Evolutionary conservation across 2,797 vertebrate genomes (phyloP).

Genomic region (Loris lydekkerianus): DNA sequence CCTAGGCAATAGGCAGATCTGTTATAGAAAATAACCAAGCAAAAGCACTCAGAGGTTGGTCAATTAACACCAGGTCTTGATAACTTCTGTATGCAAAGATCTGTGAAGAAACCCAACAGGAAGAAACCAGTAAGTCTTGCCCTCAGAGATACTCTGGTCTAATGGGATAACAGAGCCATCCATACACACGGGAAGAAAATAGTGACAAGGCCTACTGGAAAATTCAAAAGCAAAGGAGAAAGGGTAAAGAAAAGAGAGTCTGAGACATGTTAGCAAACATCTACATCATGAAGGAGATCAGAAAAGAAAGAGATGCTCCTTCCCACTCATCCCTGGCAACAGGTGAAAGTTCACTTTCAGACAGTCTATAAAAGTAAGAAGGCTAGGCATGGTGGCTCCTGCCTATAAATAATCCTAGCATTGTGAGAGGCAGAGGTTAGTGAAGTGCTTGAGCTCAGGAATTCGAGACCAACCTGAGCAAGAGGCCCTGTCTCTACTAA

Average conservation of each 20-base stretch:
- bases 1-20: background rate
- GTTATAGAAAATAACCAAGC: conserved; percentile 36
- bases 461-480: no score
- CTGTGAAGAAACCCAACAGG: conserved; percentile 37
- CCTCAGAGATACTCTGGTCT: conserved; percentile 38
- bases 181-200: background rate
- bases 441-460: no score
- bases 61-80: background rate
- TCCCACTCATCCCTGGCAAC: conserved; percentile 6
- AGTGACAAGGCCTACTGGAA: conserved; percentile 54
- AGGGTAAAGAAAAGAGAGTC: conserved; percentile 55
- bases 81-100: conserved; percentile 41
- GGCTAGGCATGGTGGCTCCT: no score
- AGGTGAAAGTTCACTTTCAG: conserved; percentile 74
- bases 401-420: no score
- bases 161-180: conserved; percentile 16
- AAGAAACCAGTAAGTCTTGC: conserved; percentile 30
- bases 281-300: background rate
- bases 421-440: no score
- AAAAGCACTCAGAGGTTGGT: conserved; percentile 43
- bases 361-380: conserved; percentile 38
- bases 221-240: conserved; percentile 74
- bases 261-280: conserved; percentile 38
- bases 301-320: background rate
- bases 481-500: no score